A percentile compares a stretch with the other conserved stretches of the same genome.
These are phyloP conservation scores for Epistrophe grossulariae DNA, from an alignment of 2,888 invertebrate genomes.

Conservation along the genomic window DNA sequence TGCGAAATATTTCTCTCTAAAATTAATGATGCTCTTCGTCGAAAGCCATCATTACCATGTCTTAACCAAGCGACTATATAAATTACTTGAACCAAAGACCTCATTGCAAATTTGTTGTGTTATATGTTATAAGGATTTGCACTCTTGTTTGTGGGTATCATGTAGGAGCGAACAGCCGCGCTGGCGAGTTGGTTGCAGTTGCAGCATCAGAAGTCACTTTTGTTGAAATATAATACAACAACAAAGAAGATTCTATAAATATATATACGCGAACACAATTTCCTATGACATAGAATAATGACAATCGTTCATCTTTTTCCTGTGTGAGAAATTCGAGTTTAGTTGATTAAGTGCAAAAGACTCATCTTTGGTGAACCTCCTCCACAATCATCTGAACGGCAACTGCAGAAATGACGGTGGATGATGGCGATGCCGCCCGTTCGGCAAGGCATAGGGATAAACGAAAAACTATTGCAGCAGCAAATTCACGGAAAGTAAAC, in stretches of 20 bases:
- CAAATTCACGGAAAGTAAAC: conserved; percentile 11
- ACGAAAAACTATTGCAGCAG: conserved; percentile 16
- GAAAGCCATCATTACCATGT: conserved; percentile 72
- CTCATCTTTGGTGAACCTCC: conserved; percentile 28
- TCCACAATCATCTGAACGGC: conserved; percentile 59
- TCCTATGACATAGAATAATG: conserved; percentile 74
- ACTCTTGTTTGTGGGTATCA: conserved; percentile 29
- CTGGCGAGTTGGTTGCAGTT: neutral
- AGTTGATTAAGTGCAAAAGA: conserved; percentile 28
- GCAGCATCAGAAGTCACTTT: conserved; percentile 12
- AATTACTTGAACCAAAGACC: conserved; percentile 68
- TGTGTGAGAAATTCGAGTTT: conserved; percentile 17
- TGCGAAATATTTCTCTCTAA: conserved; percentile 35
- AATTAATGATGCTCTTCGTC: conserved; percentile 39
- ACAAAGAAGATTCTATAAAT: neutral
- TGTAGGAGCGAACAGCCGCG: neutral
- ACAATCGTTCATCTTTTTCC: conserved; percentile 75
- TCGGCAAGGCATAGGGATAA: neutral
- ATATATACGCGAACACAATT: conserved; percentile 44
- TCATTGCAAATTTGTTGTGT: conserved; percentile 25
- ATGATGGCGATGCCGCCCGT: neutral
- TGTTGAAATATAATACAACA: neutral
- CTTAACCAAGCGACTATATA: conserved; percentile 59
- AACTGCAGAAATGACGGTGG: neutral
- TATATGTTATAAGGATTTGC: conserved; percentile 26